Evolutionary conservation across 2,888 invertebrate species (phyloP).

Genomic region (Halictus quadricinctus): DNA sequence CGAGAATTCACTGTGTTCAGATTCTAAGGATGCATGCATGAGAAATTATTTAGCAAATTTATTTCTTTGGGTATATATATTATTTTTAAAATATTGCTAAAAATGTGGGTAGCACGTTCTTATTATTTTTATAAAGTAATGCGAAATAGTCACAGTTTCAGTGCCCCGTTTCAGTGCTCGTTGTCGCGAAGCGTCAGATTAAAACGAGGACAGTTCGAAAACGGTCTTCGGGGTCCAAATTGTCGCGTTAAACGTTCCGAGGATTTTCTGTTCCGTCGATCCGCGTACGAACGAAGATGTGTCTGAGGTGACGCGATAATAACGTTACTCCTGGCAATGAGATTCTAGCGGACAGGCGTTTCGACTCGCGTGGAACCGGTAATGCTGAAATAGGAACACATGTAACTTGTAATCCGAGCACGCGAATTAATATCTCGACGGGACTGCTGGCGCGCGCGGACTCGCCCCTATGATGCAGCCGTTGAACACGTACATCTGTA

Average conservation of each 20-base stretch:
- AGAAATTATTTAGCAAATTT: no score
- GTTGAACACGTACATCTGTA: conserved; percentile 14
- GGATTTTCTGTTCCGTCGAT: conserved; percentile 34
- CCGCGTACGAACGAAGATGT: conserved; percentile 29
- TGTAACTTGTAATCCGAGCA: conserved; percentile 51
- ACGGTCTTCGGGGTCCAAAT: background rate
- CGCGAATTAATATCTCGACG: conserved; percentile 56
- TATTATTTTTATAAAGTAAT: no score
- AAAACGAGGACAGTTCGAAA: background rate
- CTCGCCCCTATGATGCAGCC: background rate
- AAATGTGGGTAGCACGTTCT: no score
- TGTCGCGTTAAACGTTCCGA: conserved; percentile 29
- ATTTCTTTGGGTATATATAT: no score
- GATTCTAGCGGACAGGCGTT: conserved; percentile 26
- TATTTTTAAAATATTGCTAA: no score
- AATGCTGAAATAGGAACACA: conserved; percentile 44
- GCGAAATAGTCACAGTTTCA: no score
- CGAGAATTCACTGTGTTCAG: no score
- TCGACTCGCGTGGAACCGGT: conserved; percentile 6
- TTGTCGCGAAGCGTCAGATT: background rate
- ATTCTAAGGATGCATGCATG: no score
- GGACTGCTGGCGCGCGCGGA: conserved; percentile 9
- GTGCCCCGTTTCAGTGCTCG: no score
- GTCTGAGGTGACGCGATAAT: conserved; percentile 49
- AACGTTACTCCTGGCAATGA: conserved; percentile 39